Base-by-base conservation (phyloP, 1,140 invertebrate genomes). In the Camponotus pennsylvanicus region DNA sequence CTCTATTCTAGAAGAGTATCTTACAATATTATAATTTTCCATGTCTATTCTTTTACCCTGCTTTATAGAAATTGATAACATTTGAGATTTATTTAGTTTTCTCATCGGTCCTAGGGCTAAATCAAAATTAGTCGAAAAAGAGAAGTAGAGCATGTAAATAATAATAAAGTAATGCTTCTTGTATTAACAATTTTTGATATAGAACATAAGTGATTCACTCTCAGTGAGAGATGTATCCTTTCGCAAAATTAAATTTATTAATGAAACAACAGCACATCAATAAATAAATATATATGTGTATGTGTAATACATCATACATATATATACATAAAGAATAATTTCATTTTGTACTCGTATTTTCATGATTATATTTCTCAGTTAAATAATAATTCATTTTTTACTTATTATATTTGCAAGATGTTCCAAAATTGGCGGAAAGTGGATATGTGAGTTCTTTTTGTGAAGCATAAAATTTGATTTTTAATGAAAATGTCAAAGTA, bases 41-140 rank as follows among this genome's bases (percentile, higher is more conserved):
- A 61, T 34, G 18, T 42, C 34, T 83, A 40, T 3, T 49, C 6
- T 71, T 55, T 21, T 37, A 15, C 27, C 55, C 11, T 15, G 13
- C 1, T 18, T 42, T 27, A 32, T 76, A 13, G 27, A 49, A 3
- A 73, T 57, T 18, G 13, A 75, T 27, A 27, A 75, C 5, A 32
- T 71, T 71, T 76, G 55, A 8, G 64, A 82, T 88, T 77, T 67
- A 57, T 89, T 63, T 42, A 61, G 34, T 63, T 85, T 77, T 85
- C 66, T 87, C 85, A 77, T 86, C 78, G 80, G 90, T 92, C 90
- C 92, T 92, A 92, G 90, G 91, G 91, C 86, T 91, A 91, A 91
- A 92, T 92, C 87, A 91, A 92, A 91, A 91, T 90, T 92, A 92
- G 90, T 92, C 86, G 88, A 70, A 86, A 70, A 86, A 91, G 85